Evolutionary conservation across 2,113 vertebrate genomes (phyloP), one percentile per base, ranked within the genome.

Genomic region (Trematomus loennbergii): DNA sequence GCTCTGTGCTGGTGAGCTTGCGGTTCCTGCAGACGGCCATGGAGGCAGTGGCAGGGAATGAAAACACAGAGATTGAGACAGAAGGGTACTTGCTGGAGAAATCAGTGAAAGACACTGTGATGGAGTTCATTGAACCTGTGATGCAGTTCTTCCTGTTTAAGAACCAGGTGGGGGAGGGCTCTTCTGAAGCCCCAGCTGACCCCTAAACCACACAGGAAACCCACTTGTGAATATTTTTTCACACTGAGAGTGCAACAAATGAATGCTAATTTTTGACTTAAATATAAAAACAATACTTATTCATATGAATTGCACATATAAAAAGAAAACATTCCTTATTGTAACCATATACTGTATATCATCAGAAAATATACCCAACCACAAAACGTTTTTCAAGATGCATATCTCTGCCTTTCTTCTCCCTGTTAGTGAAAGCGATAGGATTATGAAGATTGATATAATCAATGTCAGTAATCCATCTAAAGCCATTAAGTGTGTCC

Each of bases 31-130:
- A 96, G 78, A 97, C 96, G 0, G 89, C 96, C 10, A 94, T 96
- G 94, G 96, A 97, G 54, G 95, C 95, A 15, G 88, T 96, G 3
- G 91, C 81, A 12, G 95, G 95, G 29, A 90, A 95, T 29, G 95
- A 96, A 59, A 95, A 96, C 71, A 90, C 83, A 10, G 95, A 96
- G 84, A 89, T 95, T 0, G 96, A 97, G 72, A 93, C 97, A 0
- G 96, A 96, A 69, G 96, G 96, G 29, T 97, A 97, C 83, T 87
- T 97, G 71, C 84, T 97, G 86, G 94, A 96, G 69, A 92, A 95
- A 63, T 92, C 95, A 4, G 84, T 96, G 66, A 95, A 94, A 76
- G 96, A 96, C 49, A 96, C 93, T 65, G 29, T 96, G 50, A 94
- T 92, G 89, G 92, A 93, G 68, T 93, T 87, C 4, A 2, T 89